Evolutionary conservation across 2,888 invertebrate genomes (phyloP).

Genomic region (Patella caerulea): DNA sequence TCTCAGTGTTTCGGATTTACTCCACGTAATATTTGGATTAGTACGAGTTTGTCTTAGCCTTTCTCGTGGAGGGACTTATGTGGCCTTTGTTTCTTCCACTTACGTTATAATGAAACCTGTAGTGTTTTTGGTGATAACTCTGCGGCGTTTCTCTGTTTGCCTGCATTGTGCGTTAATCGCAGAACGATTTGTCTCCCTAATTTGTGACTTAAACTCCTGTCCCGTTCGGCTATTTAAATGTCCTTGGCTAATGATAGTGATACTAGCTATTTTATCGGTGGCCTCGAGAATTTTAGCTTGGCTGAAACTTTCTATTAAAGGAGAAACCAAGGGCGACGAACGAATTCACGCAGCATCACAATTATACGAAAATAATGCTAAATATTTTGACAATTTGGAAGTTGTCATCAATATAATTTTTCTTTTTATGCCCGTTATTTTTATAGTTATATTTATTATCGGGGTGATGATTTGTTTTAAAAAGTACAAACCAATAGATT

Average conservation of each 20-base stretch:
- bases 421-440: background rate
- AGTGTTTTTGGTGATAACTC: background rate
- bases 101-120: background rate
- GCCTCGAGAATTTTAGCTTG: background rate
- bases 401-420: background rate
- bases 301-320: background rate
- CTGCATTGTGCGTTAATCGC: background rate
- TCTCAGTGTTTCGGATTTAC: background rate
- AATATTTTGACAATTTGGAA: background rate
- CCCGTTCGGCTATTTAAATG: background rate
- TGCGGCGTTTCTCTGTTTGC: background rate
- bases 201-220: background rate
- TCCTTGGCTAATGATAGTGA: background rate
- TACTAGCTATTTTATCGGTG: background rate
- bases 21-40: background rate
- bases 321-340: background rate
- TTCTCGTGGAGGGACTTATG: background rate
- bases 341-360: background rate
- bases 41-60: background rate
- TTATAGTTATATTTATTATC: background rate
- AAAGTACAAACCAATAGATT: background rate
- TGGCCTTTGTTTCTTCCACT: background rate
- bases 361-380: background rate
- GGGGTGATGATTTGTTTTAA: background rate
- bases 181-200: background rate